Evolutionary conservation across 2,888 invertebrate genomes (phyloP), one percentile per base, ranked within the genome.

Genomic region (Liodrosophila aerea): DNA sequence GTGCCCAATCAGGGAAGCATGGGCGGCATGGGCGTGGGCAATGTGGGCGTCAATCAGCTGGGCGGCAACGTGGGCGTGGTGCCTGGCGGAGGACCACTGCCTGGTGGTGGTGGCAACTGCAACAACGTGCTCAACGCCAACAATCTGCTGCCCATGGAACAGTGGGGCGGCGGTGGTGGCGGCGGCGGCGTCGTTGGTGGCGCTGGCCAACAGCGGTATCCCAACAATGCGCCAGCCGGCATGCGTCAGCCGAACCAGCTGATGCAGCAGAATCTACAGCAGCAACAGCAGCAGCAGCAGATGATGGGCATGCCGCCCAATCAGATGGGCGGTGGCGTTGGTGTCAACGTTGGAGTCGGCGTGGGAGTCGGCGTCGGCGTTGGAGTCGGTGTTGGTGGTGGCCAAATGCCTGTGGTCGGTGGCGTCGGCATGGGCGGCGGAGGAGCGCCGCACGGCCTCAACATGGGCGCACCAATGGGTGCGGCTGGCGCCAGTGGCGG

Each of bases 121-220:
- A 80, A 60, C 34, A 75, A 68, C 46, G 78, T 89, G 68, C 57
- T 90, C 89, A 90, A 77, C 8, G 41, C 91, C 69, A 91, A 91
- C 46, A 91, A 92, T 85, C 78, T 92, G 41, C 80, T 92, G 50
- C 90, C 92, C 29, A 91, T 92, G 91, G 92, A 92, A 68, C 92
- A 92, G 69, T 92, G 92, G 91, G 90, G 90, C 60, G 58, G 69
- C 11, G 59, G 54, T 5, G 89, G 54, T 2, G 89, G 89, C 60
- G 91, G 90, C 49, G 70, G 81, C n/a, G 70, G 61, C 4, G 61
- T 40, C 2, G 65, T 52, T 1, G 68, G 58, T 1, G 72, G 73
- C 7, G 58, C 63, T 52, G 76, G 90, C 89, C 37, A 91, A 89
- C 69, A 91, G 88, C 67, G 88, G 84, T 83, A 87, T 30, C 15